Base-by-base conservation (phyloP, 2,113 vertebrate genomes). In the Daubentonia madagascariensis region DNA sequence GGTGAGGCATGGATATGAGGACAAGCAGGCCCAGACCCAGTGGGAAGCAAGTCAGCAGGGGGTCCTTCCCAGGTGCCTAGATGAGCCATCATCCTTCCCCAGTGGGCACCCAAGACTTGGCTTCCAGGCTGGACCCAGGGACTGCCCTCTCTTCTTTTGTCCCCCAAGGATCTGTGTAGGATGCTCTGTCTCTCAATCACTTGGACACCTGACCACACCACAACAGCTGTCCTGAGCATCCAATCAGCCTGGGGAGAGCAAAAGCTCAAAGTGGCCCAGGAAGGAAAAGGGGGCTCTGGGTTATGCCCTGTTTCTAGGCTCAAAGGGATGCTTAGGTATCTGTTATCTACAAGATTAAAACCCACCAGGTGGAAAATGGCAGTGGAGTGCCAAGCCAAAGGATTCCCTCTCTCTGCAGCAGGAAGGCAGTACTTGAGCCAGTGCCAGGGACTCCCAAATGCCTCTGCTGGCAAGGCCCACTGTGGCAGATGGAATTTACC, bases 401-500 rank as follows among this genome's bases (percentile, higher is more conserved):
- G 78, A 52, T 35, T 20, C 72, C 67, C 52, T 57, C n/a, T 35
- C 54, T 93, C 52, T 18, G 1, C 16, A 16, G 85, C 5, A 18
- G 87, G 89, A 76, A 83, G 45, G 43, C 12, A 25, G 68, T 48
- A 76, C 81, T 67, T 63, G 86, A 93, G 80, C 63, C 7, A 0
- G 80, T 35, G 80, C 94, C 93, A 95, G 52, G 88, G 72, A 50
- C 7, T 6, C 88, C 65, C 11, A 8, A 63, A 75, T 91, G 84
- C 40, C 73, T 54, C 52, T 59, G 70, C 48, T 70, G 91, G 95
- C 91, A 54, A 68, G 72, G 28, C 28, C 73, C 6, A 0, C 35
- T 40, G 5, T 1, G 30, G 61, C 97, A 97, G 93, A 93, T 96
- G 98, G 96, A 30, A 6, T 48, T 68, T 20, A 57, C 16, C 68